Evolutionary conservation across 2,113 vertebrate genomes (phyloP), one percentile per base, ranked within the genome.

Genomic region (Scopus umbretta): DNA sequence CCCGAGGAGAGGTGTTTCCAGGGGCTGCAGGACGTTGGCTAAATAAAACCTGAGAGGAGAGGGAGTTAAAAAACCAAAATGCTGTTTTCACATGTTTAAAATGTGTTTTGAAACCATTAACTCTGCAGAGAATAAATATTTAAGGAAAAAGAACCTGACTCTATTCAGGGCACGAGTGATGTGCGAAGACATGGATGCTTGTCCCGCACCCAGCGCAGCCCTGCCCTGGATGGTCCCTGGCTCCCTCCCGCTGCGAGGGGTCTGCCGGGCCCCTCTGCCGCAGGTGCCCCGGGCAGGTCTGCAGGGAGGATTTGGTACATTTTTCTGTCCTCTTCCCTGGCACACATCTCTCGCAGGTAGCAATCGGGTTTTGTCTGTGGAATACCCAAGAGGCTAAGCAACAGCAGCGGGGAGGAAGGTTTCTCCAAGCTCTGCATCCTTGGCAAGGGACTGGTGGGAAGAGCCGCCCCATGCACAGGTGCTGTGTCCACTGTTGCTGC

Each of bases 341-440:
- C 47, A 26, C 16, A 1, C 4, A 1, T 7, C 26, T 18, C 75
- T 23, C 3, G 4, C 30, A 8, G 65, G 56, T 2, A 23, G 49
- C 16, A 2, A 10, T 2, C 34, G 32, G 47, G 34, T 5, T 38
- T 52, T 14, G 14, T 2, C 18, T 5, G 16, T 32, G 76, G n/a
- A 13, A 18, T 6, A 7, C 36, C 6, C 0, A 7, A 34, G n/a
- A 10, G 34, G 34, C 21, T 7, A 6, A 45, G 59, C 10, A 4
- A 3, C 34, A 17, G 68, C 27, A 3, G 1, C 4, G 32, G 43
- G 25, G 47, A 19, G 40, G 34, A 16, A 20, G 47, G 29, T 9
- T 40, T 9, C 23, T 43, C 17, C 59, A 68, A 21, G 59, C 21
- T 12, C 26, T 2, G 30, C 25, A 2, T 9, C 47, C 55, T 23